A percentile compares a stretch with the other conserved stretches of the same genome.
These are phyloP conservation scores for Gymnobelideus leadbeateri DNA, from an alignment of 2,113 vertebrate genomes.

Conservation along the genomic window DNA sequence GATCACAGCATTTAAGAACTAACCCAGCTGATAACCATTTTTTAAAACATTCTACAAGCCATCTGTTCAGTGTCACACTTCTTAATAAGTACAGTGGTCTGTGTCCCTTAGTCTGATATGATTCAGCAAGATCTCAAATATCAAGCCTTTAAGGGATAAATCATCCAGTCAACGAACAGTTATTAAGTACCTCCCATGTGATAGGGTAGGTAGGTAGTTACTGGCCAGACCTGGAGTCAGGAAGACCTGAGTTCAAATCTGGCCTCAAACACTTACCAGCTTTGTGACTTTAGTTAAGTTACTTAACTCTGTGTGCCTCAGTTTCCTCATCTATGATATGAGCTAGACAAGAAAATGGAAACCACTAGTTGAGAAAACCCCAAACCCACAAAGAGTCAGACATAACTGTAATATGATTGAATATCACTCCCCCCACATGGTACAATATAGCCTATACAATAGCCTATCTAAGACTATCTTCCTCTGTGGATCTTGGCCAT, in stretches of 20 bases:
- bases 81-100: background rate
- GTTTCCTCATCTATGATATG: background rate
- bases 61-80: background rate
- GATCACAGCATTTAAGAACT: slow-evolving; percentile 40
- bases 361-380: background rate
- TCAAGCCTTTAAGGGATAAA: background rate
- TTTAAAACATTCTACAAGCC: background rate
- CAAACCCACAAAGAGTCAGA: background rate
- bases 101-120: background rate
- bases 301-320: background rate
- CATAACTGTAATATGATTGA: background rate
- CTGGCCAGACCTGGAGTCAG: background rate
- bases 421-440: background rate
- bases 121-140: background rate
- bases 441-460: background rate
- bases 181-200: background rate
- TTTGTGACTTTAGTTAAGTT: background rate
- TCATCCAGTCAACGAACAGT: background rate
- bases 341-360: background rate
- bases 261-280: background rate
- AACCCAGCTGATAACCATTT: background rate
- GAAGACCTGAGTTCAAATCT: background rate
- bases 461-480: background rate
- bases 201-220: background rate
- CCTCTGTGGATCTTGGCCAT: background rate